Evolutionary conservation across 1,140 invertebrate species (phyloP).

Genomic region (Pseudomyrmex concolor): DNA sequence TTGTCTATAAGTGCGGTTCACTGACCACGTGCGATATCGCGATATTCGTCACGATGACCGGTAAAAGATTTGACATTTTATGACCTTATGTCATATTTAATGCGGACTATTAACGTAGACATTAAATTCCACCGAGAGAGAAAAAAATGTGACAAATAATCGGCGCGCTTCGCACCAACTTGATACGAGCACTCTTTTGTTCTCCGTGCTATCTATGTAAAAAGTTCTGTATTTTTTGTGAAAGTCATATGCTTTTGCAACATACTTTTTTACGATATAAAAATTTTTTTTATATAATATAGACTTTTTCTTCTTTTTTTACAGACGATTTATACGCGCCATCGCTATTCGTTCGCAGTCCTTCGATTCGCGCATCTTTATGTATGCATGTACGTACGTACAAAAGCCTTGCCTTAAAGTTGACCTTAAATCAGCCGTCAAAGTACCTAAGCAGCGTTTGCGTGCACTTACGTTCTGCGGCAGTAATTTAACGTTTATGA

Average conservation of each 20-base stretch:
- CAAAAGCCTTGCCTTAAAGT: neutral
- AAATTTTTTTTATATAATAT: no score
- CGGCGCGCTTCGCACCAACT: no score
- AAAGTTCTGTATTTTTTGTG: neutral
- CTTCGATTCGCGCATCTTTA: neutral
- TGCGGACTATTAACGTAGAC: no score
- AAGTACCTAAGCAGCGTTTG: constrained; percentile 21
- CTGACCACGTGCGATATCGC: constrained; percentile 25
- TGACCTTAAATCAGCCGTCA: constrained; percentile 8
- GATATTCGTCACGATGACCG: constrained; percentile 37
- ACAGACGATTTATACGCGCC: neutral
- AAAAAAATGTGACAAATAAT: no score
- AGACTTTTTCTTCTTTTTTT: neutral
- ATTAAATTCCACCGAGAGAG: no score
- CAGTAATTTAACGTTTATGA: constrained; percentile 37
- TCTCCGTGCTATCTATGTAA: no score
- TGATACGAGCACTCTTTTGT: no score
- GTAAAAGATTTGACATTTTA: constrained; percentile 36
- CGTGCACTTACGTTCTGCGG: constrained; percentile 36
- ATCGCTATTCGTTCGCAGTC: neutral
- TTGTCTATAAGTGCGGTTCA: constrained; percentile 46
- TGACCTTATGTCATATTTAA: neutral
- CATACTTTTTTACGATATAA: neutral
- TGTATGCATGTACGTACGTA: neutral
- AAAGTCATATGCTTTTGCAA: no score